Evolutionary conservation across 2,888 invertebrate genomes (phyloP).

Genomic region (Orthosia incerta): DNA sequence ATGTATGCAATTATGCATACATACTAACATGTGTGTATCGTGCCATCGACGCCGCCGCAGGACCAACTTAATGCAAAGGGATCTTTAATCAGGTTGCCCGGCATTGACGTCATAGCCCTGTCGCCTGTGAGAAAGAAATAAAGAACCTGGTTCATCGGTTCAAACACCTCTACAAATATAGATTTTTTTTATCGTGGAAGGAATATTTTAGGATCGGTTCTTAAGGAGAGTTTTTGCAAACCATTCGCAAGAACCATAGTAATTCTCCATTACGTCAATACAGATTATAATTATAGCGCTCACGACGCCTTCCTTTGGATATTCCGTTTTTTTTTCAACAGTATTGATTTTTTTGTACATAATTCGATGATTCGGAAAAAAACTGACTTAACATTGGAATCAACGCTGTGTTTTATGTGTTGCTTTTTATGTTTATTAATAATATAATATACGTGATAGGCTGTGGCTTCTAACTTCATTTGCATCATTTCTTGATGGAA

Average conservation of each 20-base stretch:
- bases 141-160: slow-evolving; percentile 4
- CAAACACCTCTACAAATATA: slow-evolving; percentile 28
- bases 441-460: background rate
- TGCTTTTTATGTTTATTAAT: slow-evolving; percentile 17
- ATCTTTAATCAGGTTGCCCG: slow-evolving; percentile 30
- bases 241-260: background rate
- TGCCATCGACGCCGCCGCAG: too few relatives aligned
- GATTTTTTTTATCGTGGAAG: slow-evolving; percentile 32
- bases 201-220: slow-evolving; percentile 24
- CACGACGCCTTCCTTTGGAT: slow-evolving; percentile 5
- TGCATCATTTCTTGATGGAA: slow-evolving; percentile 21
- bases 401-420: background rate
- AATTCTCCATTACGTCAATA: slow-evolving; percentile 35
- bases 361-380: slow-evolving; percentile 21
- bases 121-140: slow-evolving; percentile 22
- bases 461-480: slow-evolving; percentile 13
- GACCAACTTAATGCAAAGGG: slow-evolving; percentile 10
- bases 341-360: background rate
- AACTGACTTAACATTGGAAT: slow-evolving; percentile 2
- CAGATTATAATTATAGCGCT: slow-evolving; percentile 16
- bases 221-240: slow-evolving; percentile 13
- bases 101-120: slow-evolving; percentile 38
- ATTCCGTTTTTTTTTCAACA: slow-evolving; percentile 18
- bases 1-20: background rate
- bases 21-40: background rate